Conservation (phyloP, 1,140 invertebrate genomes). For the Schmidtea mediterranea region DNA sequence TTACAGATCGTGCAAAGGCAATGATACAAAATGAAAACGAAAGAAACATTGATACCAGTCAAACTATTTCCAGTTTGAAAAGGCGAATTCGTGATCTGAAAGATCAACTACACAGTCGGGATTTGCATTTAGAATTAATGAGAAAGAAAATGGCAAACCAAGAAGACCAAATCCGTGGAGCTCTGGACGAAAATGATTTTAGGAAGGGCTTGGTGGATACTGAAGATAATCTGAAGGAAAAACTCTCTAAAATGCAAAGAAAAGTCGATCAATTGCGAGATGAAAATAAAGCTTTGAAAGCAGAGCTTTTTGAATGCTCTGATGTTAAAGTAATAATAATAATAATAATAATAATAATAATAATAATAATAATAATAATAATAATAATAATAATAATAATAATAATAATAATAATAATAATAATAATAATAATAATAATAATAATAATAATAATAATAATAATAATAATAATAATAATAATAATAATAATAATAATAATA, state of each 20-base stretch:
- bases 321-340: constrained; percentile 12
- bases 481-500: too few relatives aligned
- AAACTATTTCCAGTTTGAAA: too few relatives aligned
- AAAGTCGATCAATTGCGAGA: constrained; percentile 15
- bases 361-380: too few relatives aligned
- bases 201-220: constrained; percentile 15
- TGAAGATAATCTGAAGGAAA: constrained; percentile 17
- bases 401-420: too few relatives aligned
- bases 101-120: constrained; percentile 61
- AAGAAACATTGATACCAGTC: too few relatives aligned
- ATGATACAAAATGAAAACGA: too few relatives aligned
- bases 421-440: too few relatives aligned
- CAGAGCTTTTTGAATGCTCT: constrained; percentile 18
- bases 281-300: constrained; percentile 21
- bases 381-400: too few relatives aligned
- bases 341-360: too few relatives aligned
- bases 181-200: constrained; percentile 15
- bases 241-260: constrained; percentile 16
- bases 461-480: too few relatives aligned
- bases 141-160: constrained; percentile 38
- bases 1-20: too few relatives aligned
- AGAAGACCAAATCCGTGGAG: constrained; percentile 18
- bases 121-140: constrained; percentile 60
- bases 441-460: too few relatives aligned
- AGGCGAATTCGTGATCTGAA: constrained; percentile 30